phyloP scores from a whole-genome alignment of 2,797 vertebrate genomes.

The Clarias fuscus region DNA sequence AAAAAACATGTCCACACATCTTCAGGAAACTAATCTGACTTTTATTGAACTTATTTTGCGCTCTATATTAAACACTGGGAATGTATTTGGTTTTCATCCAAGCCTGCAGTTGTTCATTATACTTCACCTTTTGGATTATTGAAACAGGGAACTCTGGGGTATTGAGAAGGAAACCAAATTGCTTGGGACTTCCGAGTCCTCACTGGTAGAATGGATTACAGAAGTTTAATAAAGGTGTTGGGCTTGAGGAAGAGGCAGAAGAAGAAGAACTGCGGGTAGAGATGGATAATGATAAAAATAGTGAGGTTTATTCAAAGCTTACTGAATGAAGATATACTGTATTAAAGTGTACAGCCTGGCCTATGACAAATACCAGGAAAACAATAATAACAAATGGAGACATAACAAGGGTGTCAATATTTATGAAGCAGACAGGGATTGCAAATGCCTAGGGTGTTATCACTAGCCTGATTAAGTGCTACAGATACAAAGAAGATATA shows the following conservation, averaged over 20 bases:
- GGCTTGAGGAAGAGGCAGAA: not conserved
- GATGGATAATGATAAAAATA: slow-evolving; percentile 28
- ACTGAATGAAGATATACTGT: not conserved
- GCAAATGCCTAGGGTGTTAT: slow-evolving; percentile 37
- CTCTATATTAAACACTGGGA: slow-evolving; percentile 59
- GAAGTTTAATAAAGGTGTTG: slow-evolving; percentile 53
- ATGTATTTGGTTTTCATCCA: slow-evolving; percentile 54
- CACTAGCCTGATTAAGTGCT: slow-evolving; percentile 32
- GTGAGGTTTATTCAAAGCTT: slow-evolving; percentile 19
- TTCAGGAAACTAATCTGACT: slow-evolving; percentile 54
- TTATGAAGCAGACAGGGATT: slow-evolving; percentile 29
- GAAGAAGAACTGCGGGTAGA: not conserved
- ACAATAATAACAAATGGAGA: slow-evolving; percentile 26
- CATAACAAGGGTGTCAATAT: slow-evolving; percentile 49
- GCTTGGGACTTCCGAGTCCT: slow-evolving; percentile 42
- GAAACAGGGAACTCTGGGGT: slow-evolving; percentile 55
- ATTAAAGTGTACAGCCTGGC: not conserved
- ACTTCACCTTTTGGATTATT: slow-evolving; percentile 62
- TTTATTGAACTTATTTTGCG: slow-evolving; percentile 57
- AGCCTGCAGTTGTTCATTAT: slow-evolving; percentile 56
- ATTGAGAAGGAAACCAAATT: slow-evolving; percentile 60
- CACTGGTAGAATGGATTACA: slow-evolving; percentile 50
- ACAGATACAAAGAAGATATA: slow-evolving; percentile 2
- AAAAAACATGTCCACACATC: slow-evolving; percentile 29
- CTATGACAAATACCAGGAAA: not conserved